Conservation (phyloP, 2,888 invertebrate genomes). For the Girardia tigrina region DNA sequence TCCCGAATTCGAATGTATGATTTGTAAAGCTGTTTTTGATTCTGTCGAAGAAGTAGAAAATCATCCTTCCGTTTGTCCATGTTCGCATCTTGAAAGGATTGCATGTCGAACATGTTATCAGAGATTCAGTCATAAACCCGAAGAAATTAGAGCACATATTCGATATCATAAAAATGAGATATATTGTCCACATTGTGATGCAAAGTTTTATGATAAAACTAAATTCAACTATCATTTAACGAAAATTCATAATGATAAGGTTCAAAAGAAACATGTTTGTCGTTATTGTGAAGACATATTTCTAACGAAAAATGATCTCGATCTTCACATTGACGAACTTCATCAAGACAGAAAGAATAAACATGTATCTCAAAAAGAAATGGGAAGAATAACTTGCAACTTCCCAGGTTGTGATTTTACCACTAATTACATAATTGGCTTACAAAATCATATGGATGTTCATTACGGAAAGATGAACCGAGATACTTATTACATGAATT, state of each 20-base stretch:
- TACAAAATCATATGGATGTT: not conserved
- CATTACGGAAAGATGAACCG: not conserved
- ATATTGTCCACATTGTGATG: not conserved
- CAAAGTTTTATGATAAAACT: not conserved
- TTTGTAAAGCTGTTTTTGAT: not conserved
- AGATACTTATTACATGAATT: not conserved
- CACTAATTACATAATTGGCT: not conserved
- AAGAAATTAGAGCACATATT: not conserved
- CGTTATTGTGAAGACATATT: not conserved
- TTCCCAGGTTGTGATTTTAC: not conserved
- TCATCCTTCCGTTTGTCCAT: not conserved
- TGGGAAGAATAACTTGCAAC: not conserved
- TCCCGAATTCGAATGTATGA: not conserved
- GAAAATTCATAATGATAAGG: not conserved
- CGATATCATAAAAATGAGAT: not conserved
- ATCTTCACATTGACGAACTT: not conserved
- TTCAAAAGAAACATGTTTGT: not conserved
- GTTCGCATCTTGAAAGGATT: not conserved
- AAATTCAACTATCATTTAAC: not conserved
- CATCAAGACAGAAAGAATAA: not conserved
- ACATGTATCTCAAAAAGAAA: not conserved
- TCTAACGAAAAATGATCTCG: not conserved
- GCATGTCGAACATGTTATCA: not conserved
- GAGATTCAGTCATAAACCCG: not conserved
- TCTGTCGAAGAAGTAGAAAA: not conserved